Evolutionary conservation across 1,140 invertebrate genomes (phyloP).

Genomic region (Penaeus vannamei): DNA sequence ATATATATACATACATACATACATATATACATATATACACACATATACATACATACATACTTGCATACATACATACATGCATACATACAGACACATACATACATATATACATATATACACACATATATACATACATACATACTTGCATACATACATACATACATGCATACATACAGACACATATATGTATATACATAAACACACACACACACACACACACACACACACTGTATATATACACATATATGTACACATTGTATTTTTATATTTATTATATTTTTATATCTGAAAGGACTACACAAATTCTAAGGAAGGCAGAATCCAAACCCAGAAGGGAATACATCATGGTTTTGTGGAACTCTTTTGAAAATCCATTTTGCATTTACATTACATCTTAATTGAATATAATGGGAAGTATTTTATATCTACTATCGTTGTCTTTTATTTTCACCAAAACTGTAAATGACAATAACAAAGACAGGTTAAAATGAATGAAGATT

Average conservation of each 20-base stretch:
- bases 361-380: too few relatives aligned
- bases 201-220: conserved; percentile 22
- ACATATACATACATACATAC: conserved; percentile 2
- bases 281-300: background rate
- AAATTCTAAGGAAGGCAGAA: too few relatives aligned
- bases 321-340: too few relatives aligned
- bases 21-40: background rate
- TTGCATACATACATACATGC: background rate
- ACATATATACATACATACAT: conserved; percentile 29
- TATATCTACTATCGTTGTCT: too few relatives aligned
- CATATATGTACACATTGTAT: conserved; percentile 10
- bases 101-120: background rate
- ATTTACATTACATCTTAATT: too few relatives aligned
- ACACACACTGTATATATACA: conserved; percentile 22
- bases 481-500: too few relatives aligned
- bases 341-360: too few relatives aligned
- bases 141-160: conserved; percentile 5
- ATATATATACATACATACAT: background rate
- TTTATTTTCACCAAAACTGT: too few relatives aligned
- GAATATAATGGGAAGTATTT: too few relatives aligned
- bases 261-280: conserved; percentile 3
- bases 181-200: background rate
- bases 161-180: background rate
- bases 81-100: background rate
- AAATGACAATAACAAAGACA: too few relatives aligned